Evolutionary conservation across 2,888 invertebrate genomes (phyloP).

Genomic region (Drosophila mettleri): DNA sequence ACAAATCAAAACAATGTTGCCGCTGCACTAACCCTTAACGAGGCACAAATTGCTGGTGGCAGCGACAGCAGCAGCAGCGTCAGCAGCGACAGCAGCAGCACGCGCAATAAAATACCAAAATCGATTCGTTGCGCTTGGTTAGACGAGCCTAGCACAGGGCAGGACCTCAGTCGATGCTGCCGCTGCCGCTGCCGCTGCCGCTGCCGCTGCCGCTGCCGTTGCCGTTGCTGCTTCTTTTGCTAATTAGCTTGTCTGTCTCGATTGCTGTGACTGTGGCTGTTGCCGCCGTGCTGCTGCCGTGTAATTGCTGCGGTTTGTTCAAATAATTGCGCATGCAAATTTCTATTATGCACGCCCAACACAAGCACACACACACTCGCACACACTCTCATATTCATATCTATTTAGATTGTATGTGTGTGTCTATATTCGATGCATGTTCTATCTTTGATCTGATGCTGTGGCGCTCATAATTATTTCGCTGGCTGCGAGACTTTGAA

Average conservation of each 20-base stretch:
- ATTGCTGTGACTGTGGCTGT: constrained; percentile 34
- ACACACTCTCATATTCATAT: neutral
- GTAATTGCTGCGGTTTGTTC: constrained; percentile 79
- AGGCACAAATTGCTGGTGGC: constrained; percentile 68
- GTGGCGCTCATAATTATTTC: constrained; percentile 72
- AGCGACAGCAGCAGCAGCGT: constrained; percentile 5
- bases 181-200: constrained; percentile 39
- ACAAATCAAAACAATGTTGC: constrained; percentile 83
- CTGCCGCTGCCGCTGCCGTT: constrained; percentile 27
- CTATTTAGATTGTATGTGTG: constrained; percentile 12
- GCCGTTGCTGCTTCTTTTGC: constrained; percentile 47
- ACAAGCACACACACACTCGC: neutral
- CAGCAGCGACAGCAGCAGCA: constrained; percentile 25
- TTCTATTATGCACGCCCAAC: constrained; percentile 69
- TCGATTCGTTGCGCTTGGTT: constrained; percentile 78
- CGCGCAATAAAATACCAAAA: constrained; percentile 80
- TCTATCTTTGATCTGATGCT: constrained; percentile 72
- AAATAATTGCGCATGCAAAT: constrained; percentile 81
- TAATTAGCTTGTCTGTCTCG: constrained; percentile 72
- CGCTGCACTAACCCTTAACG: constrained; percentile 71
- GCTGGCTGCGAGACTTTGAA: constrained; percentile 63
- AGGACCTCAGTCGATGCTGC: constrained; percentile 16
- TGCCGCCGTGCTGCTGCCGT: constrained; percentile 59
- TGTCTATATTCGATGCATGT: constrained; percentile 61
- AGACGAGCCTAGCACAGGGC: constrained; percentile 14